phyloP scores from a whole-genome alignment of 2,797 vertebrate genomes.

The Picus viridis region DNA sequence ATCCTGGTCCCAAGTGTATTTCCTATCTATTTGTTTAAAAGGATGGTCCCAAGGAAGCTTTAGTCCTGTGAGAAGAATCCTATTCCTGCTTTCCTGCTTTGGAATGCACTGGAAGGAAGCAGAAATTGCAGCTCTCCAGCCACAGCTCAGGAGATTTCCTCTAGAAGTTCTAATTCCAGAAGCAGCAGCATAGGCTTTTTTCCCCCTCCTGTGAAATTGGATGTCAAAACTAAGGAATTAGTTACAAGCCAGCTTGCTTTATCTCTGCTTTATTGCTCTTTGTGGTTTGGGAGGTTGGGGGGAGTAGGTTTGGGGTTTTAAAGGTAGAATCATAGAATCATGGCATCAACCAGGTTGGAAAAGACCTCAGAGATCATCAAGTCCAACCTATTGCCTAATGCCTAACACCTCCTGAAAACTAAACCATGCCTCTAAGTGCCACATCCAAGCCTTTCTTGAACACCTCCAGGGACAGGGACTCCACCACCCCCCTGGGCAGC shows the following conservation, averaged over 20 bases:
- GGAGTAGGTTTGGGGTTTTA: accelerated
- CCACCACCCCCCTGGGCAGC: too few relatives aligned
- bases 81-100: neutral
- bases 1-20: neutral
- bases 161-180: neutral
- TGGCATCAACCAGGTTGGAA: too few relatives aligned
- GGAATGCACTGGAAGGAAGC: neutral
- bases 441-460: too few relatives aligned
- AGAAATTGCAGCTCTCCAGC: neutral
- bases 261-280: neutral
- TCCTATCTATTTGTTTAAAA: neutral
- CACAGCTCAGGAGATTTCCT: slow-evolving; percentile 1
- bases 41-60: neutral
- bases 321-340: too few relatives aligned
- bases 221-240: neutral
- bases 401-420: too few relatives aligned
- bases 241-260: neutral
- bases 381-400: too few relatives aligned
- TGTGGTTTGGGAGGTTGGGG: neutral
- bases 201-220: neutral
- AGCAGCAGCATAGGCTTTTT: neutral
- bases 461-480: too few relatives aligned
- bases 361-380: too few relatives aligned
- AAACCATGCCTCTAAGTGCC: too few relatives aligned
- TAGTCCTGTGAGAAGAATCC: neutral